These are phyloP conservation scores for Synaphobranchus kaupii DNA, from an alignment of 2,797 vertebrate species.

Conservation along the genomic window DNA sequence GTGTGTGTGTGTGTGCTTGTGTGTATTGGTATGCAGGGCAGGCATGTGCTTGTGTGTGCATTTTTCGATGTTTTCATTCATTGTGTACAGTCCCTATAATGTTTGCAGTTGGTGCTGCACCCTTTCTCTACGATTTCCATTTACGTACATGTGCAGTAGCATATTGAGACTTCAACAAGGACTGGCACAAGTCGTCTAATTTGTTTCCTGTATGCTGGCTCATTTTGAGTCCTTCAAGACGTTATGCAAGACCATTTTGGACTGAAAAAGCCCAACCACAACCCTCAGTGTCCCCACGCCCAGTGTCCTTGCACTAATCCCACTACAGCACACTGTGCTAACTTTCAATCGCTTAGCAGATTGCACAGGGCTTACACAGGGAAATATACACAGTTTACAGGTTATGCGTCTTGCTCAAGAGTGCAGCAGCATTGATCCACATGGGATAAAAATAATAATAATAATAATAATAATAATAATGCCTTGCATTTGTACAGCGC, in stretches of 20 bases:
- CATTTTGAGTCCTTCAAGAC: not conserved
- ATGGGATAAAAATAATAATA: not conserved
- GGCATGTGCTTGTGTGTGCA: not conserved
- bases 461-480: too few relatives aligned
- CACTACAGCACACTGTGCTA: not conserved
- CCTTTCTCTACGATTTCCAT: not conserved
- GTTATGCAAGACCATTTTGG: not conserved
- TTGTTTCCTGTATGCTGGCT: not conserved
- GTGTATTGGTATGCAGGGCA: not conserved
- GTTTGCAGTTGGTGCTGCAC: not conserved
- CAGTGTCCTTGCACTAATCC: not conserved
- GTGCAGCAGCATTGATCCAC: not conserved
- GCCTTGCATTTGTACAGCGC: too few relatives aligned
- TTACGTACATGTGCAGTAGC: not conserved
- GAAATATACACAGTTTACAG: not conserved
- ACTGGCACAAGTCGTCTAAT: too few relatives aligned
- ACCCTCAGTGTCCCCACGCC: not conserved
- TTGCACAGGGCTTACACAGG: not conserved
- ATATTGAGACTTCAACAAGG: too few relatives aligned
- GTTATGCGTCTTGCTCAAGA: not conserved
- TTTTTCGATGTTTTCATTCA: not conserved
- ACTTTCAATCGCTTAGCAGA: not conserved
- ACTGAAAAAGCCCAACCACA: not conserved
- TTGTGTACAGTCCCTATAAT: not conserved
- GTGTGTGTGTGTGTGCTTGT: not conserved